Base-by-base conservation (phyloP, 2,888 invertebrate species). In the Drosophila vallismaia region DNA sequence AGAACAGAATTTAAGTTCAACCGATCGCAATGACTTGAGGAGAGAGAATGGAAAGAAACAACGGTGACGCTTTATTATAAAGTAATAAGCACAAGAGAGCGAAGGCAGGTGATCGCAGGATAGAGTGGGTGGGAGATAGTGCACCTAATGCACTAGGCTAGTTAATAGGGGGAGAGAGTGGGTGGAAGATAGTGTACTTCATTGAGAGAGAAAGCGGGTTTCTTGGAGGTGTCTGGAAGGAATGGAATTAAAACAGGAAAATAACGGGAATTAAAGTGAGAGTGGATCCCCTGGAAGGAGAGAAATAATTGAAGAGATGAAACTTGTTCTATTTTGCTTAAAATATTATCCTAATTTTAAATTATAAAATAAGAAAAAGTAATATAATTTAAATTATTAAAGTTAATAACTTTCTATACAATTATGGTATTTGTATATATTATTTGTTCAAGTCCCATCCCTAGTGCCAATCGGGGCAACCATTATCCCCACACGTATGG, bases 401-500 rank as follows among this genome's bases (percentile, higher is more conserved):
- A 3, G 8, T 33, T 0, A 33, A 2, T 33, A 28, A 28, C 5
- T 28, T 28, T 5, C 28, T 28, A 4, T 28, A 28, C 19, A 2
- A 19, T 19, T 19, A 19, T n/a, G n/a, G n/a, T n/a, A n/a, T 28
- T 28, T 28, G 6, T 5, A 4, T 28, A 33, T 33, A 33, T 33
- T 33, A 4, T 10, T 0, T 10, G 10, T 1, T 33, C 1, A 9
- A 33, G 38, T 42, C 8, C 40, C 40, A 42, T 42, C 40, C 3
- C 14, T 19, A 42, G 19, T 1, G 19, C 9, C 24, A 50, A 2
- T 7, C 19, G 9, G 14, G 24, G 24, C 19, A 44, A 24, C 44
- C 19, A 38, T 44, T 8, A 9, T 63, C 14, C 51, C 52, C 49
- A 44, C n/a, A 48, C 71, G 58, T 74, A 7, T 58, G 52, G 46